Evolutionary conservation across 1,140 invertebrate genomes (phyloP).

Genomic region (Trachymyrmex septentrionalis): DNA sequence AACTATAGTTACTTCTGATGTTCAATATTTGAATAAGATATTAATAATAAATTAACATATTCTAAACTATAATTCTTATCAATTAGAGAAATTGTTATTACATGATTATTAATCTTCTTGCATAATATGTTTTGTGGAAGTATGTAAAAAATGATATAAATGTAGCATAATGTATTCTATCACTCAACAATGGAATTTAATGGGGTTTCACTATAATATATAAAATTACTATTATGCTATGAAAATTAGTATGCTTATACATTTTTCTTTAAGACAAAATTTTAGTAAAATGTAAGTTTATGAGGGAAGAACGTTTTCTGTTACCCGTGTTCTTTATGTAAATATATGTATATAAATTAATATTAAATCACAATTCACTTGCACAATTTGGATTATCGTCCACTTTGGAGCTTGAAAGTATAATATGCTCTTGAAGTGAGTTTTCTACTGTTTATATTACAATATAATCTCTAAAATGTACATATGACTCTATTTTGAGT

Average conservation of each 20-base stretch:
- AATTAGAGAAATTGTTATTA: neutral
- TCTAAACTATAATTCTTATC: slow-evolving; percentile 12
- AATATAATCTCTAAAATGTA: slow-evolving; percentile 48
- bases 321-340: slow-evolving; percentile 38
- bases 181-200: slow-evolving; percentile 8
- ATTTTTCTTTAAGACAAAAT: slow-evolving; percentile 9
- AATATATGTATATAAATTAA: slow-evolving; percentile 41
- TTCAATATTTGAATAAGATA: neutral
- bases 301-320: slow-evolving; percentile 38
- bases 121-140: slow-evolving; percentile 21
- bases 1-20: neutral
- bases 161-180: neutral
- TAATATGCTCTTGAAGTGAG: neutral
- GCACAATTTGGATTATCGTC: slow-evolving; percentile 22
- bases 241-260: slow-evolving; percentile 29
- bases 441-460: slow-evolving; percentile 1
- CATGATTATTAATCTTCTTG: slow-evolving; percentile 15
- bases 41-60: slow-evolving; percentile 39
- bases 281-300: slow-evolving; percentile 23
- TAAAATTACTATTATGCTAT: slow-evolving; percentile 33
- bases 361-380: slow-evolving; percentile 34
- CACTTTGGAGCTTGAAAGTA: slow-evolving; percentile 35
- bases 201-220: slow-evolving; percentile 9
- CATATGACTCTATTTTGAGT: slow-evolving; percentile 26
- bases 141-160: slow-evolving; percentile 23